phyloP scores from a whole-genome alignment of 1,140 invertebrate genomes.

The Anoplolepis gracilipes region DNA sequence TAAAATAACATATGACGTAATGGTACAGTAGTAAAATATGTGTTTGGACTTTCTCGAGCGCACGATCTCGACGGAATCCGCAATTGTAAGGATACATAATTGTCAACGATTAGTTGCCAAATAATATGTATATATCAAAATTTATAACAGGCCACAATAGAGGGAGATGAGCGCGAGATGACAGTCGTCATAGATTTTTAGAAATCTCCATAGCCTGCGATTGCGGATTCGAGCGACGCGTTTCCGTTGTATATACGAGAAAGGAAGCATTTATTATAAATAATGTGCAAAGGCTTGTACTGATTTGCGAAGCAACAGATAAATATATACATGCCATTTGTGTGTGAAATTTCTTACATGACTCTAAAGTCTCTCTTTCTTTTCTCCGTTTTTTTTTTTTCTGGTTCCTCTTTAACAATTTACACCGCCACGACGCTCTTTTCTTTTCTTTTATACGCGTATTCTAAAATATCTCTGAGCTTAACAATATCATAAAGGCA shows the following conservation, averaged over 20 bases:
- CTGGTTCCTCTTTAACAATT: conserved; percentile 37
- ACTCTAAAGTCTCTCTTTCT: not conserved
- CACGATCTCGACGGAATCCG: conserved; percentile 12
- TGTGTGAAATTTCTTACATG: conserved; percentile 63
- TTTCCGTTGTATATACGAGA: conserved; percentile 39
- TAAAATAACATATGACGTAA: conserved; percentile 70
- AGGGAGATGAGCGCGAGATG: not conserved
- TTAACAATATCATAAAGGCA: conserved; percentile 72
- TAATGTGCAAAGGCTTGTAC: conserved; percentile 69
- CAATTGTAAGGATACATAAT: conserved; percentile 7
- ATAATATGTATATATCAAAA: conserved; percentile 24
- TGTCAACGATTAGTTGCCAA: not conserved
- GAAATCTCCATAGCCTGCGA: conserved; percentile 9
- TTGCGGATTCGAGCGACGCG: conserved; percentile 43
- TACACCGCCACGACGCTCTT: conserved; percentile 10
- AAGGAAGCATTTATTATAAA: conserved; percentile 66
- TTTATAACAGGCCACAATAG: not conserved
- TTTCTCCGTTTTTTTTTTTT: not conserved
- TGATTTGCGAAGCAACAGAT: conserved; percentile 68
- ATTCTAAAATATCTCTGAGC: conserved; percentile 71
- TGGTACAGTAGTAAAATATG: conserved; percentile 68
- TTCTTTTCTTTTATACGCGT: not conserved
- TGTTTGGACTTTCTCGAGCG: conserved; percentile 48
- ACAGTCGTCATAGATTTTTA: not conserved
- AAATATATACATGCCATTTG: conserved; percentile 68